Evolutionary conservation across 2,113 vertebrate species (phyloP).

Genomic region (Atractosteus spatula): DNA sequence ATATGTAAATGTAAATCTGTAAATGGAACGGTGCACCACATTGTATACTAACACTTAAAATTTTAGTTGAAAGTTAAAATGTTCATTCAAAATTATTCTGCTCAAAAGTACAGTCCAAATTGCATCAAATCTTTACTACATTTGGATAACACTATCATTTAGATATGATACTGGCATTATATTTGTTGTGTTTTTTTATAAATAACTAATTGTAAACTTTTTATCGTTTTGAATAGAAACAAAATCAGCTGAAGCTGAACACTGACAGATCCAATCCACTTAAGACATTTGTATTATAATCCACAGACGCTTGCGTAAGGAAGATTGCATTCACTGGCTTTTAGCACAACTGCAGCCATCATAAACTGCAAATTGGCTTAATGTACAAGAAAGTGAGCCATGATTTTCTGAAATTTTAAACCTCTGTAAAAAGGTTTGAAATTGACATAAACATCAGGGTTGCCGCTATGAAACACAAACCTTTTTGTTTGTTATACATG

Average conservation of each 20-base stretch:
- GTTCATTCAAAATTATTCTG: too few relatives aligned
- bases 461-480: too few relatives aligned
- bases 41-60: too few relatives aligned
- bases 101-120: neutral
- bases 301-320: conserved; percentile 65
- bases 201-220: too few relatives aligned
- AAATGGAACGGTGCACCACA: too few relatives aligned
- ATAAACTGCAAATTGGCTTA: conserved; percentile 74
- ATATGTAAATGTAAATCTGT: too few relatives aligned
- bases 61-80: too few relatives aligned
- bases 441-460: neutral
- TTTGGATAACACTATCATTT: neutral
- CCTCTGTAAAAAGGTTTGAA: conserved; percentile 3
- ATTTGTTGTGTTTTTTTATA: neutral
- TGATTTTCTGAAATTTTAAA: conserved; percentile 7
- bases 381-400: conserved; percentile 42
- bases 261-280: conserved; percentile 67
- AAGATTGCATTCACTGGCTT: conserved; percentile 70
- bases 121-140: neutral
- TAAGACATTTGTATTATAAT: conserved; percentile 73
- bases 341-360: conserved; percentile 71
- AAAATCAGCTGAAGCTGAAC: neutral
- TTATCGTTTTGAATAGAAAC: neutral
- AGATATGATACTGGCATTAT: neutral
- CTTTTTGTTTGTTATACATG: too few relatives aligned